Evolutionary conservation across 2,113 vertebrate genomes (phyloP).

Genomic region (Anolis carolinensis): DNA sequence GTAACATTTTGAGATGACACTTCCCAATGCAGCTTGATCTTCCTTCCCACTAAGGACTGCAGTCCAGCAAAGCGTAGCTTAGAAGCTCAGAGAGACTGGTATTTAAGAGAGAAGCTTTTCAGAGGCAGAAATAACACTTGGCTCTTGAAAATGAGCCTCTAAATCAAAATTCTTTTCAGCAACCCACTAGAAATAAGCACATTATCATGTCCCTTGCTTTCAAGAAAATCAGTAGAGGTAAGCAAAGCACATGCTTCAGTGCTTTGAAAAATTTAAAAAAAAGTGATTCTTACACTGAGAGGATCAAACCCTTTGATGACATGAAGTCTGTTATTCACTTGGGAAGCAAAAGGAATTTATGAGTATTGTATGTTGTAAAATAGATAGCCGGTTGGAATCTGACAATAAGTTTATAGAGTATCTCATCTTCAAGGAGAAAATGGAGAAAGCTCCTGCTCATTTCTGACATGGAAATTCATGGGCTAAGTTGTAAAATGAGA

Average conservation of each 20-base stretch:
- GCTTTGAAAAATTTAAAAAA: neutral
- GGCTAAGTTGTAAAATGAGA: neutral
- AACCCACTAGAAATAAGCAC: neutral
- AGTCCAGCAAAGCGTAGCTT: neutral
- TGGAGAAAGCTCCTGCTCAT: neutral
- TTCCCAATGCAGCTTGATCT: neutral
- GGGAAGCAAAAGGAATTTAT: neutral
- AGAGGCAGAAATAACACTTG: neutral
- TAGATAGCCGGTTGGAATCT: neutral
- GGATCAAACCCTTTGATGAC: neutral
- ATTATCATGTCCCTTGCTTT: neutral
- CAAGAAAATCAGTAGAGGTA: neutral
- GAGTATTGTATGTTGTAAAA: neutral
- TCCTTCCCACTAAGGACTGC: neutral
- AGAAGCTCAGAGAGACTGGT: neutral
- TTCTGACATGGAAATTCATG: neutral
- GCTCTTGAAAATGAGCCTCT: neutral
- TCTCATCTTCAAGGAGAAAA: neutral
- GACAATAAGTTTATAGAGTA: neutral
- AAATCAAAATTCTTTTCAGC: constrained; percentile 2
- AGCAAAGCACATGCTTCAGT: neutral
- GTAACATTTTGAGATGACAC: neutral
- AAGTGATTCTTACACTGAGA: neutral
- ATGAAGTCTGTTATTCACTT: neutral
- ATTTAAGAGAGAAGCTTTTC: neutral